phyloP scores from a whole-genome alignment of 2,797 vertebrate genomes.

The Sebastes nivosus region DNA sequence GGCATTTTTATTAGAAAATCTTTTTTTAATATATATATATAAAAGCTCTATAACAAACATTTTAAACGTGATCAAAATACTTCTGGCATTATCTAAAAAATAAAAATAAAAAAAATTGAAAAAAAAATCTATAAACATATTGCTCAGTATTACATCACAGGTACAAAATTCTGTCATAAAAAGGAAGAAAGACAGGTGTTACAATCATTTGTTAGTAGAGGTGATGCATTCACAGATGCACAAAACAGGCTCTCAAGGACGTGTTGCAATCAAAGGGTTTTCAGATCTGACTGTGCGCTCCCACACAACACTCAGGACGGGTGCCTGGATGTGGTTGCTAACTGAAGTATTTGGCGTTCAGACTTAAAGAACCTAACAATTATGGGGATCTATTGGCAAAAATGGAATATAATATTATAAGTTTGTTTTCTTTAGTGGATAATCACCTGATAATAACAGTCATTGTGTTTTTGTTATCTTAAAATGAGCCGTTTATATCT shows the following conservation, averaged over 20 bases:
- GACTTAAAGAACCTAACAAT: not conserved
- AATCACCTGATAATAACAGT: too few relatives aligned
- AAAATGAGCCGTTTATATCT: too few relatives aligned
- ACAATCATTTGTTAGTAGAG: constrained; percentile 53
- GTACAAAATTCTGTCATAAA: constrained; percentile 37
- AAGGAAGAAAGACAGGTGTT: constrained; percentile 11
- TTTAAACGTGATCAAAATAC: constrained; percentile 58
- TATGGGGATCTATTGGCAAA: too few relatives aligned
- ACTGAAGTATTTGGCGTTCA: constrained; percentile 28
- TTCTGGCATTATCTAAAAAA: constrained; percentile 55
- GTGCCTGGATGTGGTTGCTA: not conserved
- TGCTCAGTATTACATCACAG: constrained; percentile 38
- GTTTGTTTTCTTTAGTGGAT: too few relatives aligned
- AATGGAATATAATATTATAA: too few relatives aligned
- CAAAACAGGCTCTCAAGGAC: constrained; percentile 30
- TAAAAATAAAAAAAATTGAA: constrained; percentile 27
- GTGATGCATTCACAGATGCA: constrained; percentile 33
- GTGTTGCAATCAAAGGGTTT: constrained; percentile 67
- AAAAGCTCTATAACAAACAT: constrained; percentile 66
- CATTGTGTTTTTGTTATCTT: too few relatives aligned
- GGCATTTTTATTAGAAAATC: constrained; percentile 69
- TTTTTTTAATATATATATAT: not conserved
- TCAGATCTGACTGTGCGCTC: constrained; percentile 70
- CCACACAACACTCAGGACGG: not conserved
- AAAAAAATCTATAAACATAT: constrained; percentile 45